These are phyloP conservation scores for Aleiodes alternator DNA, from an alignment of 2,888 invertebrate species.

Conservation along the genomic window DNA sequence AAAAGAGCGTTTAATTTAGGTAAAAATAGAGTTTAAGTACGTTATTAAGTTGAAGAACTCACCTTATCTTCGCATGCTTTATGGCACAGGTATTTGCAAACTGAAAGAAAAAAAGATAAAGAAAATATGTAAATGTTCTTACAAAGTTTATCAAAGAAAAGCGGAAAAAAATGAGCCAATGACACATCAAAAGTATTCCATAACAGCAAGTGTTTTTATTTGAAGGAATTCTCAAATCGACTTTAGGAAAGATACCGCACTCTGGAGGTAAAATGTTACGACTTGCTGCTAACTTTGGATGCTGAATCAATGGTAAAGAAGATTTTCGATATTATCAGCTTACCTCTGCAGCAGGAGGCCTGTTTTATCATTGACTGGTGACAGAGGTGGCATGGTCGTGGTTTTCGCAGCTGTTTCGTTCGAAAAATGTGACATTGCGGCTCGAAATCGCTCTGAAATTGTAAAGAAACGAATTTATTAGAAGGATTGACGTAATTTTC, in stretches of 20 bases:
- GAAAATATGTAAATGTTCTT: conserved; percentile 41
- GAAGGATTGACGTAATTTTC: no score
- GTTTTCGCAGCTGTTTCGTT: conserved; percentile 84
- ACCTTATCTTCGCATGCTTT: conserved; percentile 88
- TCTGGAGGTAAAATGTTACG: background rate
- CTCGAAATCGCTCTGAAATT: conserved; percentile 82
- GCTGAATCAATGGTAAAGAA: conserved; percentile 25
- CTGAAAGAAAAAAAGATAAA: conserved; percentile 79
- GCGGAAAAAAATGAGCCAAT: background rate
- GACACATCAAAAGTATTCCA: background rate
- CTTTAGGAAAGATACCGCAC: background rate
- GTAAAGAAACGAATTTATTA: conserved; percentile 57
- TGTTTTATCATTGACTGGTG: conserved; percentile 86
- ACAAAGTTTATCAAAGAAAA: background rate
- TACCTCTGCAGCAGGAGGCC: conserved; percentile 87
- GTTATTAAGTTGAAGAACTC: conserved; percentile 65
- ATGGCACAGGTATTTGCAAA: conserved; percentile 89
- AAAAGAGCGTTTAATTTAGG: background rate
- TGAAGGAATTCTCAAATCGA: background rate
- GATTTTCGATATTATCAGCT: conserved; percentile 64
- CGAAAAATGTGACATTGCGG: conserved; percentile 85
- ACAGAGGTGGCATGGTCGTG: conserved; percentile 87
- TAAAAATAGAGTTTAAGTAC: conserved; percentile 57
- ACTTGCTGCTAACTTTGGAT: background rate
- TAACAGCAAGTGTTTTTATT: background rate